These are phyloP conservation scores for Drosophila lacertosa DNA, from an alignment of 1,140 invertebrate species.

Conservation along the genomic window DNA sequence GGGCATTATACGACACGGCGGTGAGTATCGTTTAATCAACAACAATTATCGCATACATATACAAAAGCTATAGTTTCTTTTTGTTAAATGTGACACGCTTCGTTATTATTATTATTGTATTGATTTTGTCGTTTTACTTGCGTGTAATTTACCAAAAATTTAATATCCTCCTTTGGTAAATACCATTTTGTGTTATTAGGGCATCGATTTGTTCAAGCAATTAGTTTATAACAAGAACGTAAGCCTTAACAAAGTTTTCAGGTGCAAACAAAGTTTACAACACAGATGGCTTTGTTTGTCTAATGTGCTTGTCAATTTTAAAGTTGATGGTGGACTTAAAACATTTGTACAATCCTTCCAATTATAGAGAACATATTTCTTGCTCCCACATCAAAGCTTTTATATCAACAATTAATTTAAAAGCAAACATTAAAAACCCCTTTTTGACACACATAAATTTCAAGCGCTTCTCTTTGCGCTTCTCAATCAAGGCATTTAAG, in stretches of 20 bases:
- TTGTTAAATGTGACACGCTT: conserved; percentile 9
- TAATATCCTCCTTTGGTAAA: conserved; percentile 7
- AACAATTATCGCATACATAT: conserved; percentile 3
- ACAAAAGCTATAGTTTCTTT: neutral
- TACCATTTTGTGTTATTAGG: neutral
- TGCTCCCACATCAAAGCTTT: neutral
- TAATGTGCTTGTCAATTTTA: neutral
- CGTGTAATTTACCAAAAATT: conserved; percentile 8
- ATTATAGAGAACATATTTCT: too few relatives aligned
- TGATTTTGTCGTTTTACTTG: conserved; percentile 43
- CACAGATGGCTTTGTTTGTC: too few relatives aligned
- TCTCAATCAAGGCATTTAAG: conserved; percentile 30
- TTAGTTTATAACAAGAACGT: neutral
- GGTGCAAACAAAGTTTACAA: too few relatives aligned
- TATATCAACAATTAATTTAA: neutral
- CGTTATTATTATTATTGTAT: conserved; percentile 15
- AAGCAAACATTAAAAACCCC: neutral
- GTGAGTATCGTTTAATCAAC: conserved; percentile 79
- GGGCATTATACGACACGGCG: conserved; percentile 87
- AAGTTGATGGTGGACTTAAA: too few relatives aligned
- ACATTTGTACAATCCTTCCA: too few relatives aligned
- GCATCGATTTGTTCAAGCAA: neutral
- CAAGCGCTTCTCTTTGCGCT: conserved; percentile 7
- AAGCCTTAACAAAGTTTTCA: too few relatives aligned
- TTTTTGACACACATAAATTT: neutral